These are phyloP conservation scores for Nephrotoma flavescens DNA, from an alignment of 2,888 invertebrate species.

Conservation along the genomic window DNA sequence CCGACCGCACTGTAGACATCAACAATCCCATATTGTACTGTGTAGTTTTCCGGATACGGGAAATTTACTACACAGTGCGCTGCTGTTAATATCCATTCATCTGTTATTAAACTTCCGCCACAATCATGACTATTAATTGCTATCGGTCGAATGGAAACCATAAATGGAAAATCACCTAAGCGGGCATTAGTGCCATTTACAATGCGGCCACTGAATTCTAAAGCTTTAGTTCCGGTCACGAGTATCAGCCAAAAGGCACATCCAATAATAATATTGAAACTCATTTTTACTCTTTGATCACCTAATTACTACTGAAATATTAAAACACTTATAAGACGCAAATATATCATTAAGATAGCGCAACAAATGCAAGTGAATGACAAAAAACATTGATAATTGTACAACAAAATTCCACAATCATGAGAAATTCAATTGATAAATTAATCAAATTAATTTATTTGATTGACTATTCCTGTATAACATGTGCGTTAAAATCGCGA, in stretches of 20 bases:
- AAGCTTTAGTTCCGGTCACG: not conserved
- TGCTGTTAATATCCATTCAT: conserved; percentile 3
- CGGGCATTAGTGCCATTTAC: conserved; percentile 5
- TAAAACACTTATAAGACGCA: not conserved
- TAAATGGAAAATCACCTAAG: conserved; percentile 3
- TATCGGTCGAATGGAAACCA: not conserved
- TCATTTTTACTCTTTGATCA: not conserved
- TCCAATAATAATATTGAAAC: not conserved
- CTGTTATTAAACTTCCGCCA: not conserved
- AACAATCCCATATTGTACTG: not conserved
- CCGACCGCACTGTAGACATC: not conserved
- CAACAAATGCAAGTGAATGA: not conserved
- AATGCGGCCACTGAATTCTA: not conserved
- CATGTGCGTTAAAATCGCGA: not conserved
- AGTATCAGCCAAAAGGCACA: not conserved
- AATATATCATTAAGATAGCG: not conserved
- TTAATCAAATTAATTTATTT: not conserved
- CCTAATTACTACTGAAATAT: not conserved
- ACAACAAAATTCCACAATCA: not conserved
- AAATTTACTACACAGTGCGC: not conserved
- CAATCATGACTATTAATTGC: not conserved
- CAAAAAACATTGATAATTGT: not conserved
- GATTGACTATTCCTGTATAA: not conserved
- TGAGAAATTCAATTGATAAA: not conserved
- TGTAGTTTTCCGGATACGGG: not conserved